Evolutionary conservation across 2,797 vertebrate genomes (phyloP), one percentile per base, ranked within the genome.

Genomic region (Otus scops): DNA sequence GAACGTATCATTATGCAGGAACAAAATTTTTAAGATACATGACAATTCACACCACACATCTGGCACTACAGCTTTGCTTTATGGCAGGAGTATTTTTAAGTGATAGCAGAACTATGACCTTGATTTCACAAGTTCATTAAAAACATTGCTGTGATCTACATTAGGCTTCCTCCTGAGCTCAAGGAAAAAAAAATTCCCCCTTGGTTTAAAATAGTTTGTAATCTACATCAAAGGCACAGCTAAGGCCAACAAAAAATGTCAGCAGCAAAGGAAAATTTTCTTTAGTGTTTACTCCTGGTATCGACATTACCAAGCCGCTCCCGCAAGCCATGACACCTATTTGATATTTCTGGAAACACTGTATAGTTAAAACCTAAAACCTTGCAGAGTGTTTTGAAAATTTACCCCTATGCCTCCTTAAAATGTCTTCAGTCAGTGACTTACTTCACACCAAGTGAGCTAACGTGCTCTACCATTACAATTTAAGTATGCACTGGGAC

Each of bases 121-220:
- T 95, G 63, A 94, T 88, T 97, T 92, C 92, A 95, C 74, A 91
- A 85, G 86, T 96, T 94, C 86, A 82, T 97, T 94, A 79, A 89
- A 94, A 92, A 85, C 75, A 71, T 57, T 60, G 48, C 85, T 89
- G 79, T 0, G 0, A 91, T 86, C 84, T 78, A 69, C 45, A 79
- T 69, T 69, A 89, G 60, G 53, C 68, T 90, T 85, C 43, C 39
- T 91, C 78, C 73, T 16, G 51, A 93, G 78, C 41, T 54, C 50
- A 88, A 65, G 16, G 63, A 32, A 50, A 39, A 90, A 38, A 73
- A 75, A 92, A 90, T 67, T 22, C 21, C 14, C 17, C 10, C 39
- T 79, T 0, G 0, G 19, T 89, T 93, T 91, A 79, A 86, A 91
- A 59, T 26, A 79, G 51, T 63, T 89, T 75, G 60, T 57, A 89